Conservation (phyloP, 2,888 invertebrate species). For the Poecilus cupreus region DNA sequence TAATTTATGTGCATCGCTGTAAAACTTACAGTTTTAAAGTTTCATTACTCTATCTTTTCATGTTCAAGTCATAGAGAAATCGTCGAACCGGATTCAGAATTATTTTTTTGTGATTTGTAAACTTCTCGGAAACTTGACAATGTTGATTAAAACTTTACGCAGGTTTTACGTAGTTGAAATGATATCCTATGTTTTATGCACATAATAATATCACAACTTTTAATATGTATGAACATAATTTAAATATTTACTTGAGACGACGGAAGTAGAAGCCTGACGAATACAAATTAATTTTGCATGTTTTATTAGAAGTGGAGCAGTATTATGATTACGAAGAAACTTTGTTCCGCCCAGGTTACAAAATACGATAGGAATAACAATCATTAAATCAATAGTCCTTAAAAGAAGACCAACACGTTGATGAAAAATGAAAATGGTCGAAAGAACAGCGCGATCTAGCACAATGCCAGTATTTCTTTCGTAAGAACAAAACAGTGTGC, state of each 20-base stretch:
- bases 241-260: constrained; percentile 15
- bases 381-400: no score
- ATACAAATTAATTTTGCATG: constrained; percentile 24
- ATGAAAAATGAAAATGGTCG: no score
- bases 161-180: neutral
- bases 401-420: no score
- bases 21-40: no score
- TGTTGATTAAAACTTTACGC: neutral
- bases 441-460: no score
- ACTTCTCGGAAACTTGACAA: neutral
- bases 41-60: no score
- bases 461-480: no score
- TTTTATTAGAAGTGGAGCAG: neutral
- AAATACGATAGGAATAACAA: neutral
- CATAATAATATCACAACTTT: constrained; percentile 29
- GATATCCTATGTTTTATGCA: constrained; percentile 17
- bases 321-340: constrained; percentile 7
- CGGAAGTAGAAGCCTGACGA: constrained; percentile 19
- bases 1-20: no score
- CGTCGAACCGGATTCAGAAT: no score
- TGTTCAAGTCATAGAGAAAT: no score
- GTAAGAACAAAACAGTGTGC: no score
- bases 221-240: constrained; percentile 31
- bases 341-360: neutral
- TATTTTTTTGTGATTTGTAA: no score